Percentiles rank a stretch among this genome's conserved stretches.
These are phyloP conservation scores for Chloroclystis v-ata DNA, from an alignment of 2,888 invertebrate species.

Conservation along the genomic window DNA sequence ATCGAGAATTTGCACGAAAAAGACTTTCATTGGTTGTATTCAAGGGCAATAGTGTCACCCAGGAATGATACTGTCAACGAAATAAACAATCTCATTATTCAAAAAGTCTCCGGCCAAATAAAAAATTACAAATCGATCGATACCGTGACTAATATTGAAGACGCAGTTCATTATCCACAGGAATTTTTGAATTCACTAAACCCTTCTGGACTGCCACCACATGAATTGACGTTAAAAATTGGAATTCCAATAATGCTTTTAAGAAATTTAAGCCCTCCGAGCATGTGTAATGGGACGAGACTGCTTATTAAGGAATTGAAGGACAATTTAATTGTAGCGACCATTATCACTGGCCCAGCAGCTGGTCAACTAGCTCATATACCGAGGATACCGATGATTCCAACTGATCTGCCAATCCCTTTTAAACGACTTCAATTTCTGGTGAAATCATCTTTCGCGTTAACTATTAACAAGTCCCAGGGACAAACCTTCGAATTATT, in stretches of 20 bases:
- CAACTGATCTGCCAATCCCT: slow-evolving; percentile 24
- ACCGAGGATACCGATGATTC: slow-evolving; percentile 16
- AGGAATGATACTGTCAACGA: slow-evolving; percentile 32
- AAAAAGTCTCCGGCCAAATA: slow-evolving; percentile 24
- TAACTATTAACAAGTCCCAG: slow-evolving; percentile 31
- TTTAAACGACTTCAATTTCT: slow-evolving; percentile 21
- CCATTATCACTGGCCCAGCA: slow-evolving; percentile 25
- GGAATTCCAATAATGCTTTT: slow-evolving; percentile 24
- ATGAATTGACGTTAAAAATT: slow-evolving; percentile 28
- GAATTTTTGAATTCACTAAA: slow-evolving; percentile 37
- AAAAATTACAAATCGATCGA: slow-evolving; percentile 27
- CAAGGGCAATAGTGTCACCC: slow-evolving; percentile 30
- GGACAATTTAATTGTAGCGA: slow-evolving; percentile 31
- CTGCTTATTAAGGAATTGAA: slow-evolving; percentile 29
- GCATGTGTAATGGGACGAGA: slow-evolving; percentile 29
- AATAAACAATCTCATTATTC: slow-evolving; percentile 23
- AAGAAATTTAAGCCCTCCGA: slow-evolving; percentile 27
- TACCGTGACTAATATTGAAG: slow-evolving; percentile 30
- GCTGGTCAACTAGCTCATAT: slow-evolving; percentile 26
- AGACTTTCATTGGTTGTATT: slow-evolving; percentile 29
- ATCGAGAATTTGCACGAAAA: slow-evolving; percentile 18
- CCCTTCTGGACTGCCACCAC: slow-evolving; percentile 29
- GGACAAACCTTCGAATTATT: slow-evolving; percentile 29
- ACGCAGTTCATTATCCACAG: slow-evolving; percentile 31
- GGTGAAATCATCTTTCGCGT: slow-evolving; percentile 19